These are phyloP conservation scores for Dendrocincla fuliginosa DNA, from an alignment of 2,797 vertebrate genomes.

Conservation along the genomic window DNA sequence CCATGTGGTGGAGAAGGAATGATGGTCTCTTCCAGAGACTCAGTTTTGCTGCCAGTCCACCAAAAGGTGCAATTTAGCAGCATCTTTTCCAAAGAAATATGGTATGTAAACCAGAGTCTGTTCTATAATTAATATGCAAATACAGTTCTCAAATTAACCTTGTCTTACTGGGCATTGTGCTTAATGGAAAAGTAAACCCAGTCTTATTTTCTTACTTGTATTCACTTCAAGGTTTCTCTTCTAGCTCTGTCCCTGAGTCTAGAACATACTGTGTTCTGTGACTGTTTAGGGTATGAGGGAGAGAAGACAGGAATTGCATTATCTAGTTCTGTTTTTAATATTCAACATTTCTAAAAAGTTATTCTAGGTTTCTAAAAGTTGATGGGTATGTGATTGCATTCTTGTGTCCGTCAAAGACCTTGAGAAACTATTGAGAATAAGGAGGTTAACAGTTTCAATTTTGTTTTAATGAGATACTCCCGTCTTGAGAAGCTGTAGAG, in stretches of 20 bases:
- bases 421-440: constrained; percentile 30
- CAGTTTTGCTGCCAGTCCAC: background rate
- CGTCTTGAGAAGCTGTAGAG: constrained; percentile 36
- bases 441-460: constrained; percentile 57
- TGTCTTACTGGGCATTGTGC: background rate
- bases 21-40: background rate
- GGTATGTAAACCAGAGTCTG: background rate
- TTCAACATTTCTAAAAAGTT: background rate
- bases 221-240: background rate
- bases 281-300: background rate
- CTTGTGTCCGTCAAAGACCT: constrained; percentile 35
- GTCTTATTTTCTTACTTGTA: background rate
- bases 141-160: background rate
- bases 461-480: constrained; percentile 63
- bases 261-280: background rate
- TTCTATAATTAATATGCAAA: background rate
- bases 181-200: background rate
- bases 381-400: background rate
- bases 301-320: background rate
- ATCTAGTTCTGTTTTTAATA: background rate
- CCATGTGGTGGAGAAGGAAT: background rate
- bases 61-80: background rate
- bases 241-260: background rate
- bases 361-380: background rate
- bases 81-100: background rate